Evolutionary conservation across 2,113 vertebrate species (phyloP), one percentile per base, ranked within the genome.

Genomic region (Anguilla japonica): DNA sequence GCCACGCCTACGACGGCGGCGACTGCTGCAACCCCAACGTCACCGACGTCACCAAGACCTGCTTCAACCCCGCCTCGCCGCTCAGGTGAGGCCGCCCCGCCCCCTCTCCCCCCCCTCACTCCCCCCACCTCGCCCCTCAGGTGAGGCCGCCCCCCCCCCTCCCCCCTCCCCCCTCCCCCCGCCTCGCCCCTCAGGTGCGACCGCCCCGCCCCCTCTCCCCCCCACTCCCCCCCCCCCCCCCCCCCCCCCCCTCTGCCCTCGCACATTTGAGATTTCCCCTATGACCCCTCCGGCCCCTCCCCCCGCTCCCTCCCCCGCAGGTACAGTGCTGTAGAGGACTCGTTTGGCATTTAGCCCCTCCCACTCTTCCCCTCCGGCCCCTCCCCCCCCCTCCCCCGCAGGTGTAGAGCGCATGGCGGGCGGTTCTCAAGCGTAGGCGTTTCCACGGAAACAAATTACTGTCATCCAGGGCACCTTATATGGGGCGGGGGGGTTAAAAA

Each of bases 11-110:
- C 0, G 98, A 99, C 82, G 96, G 95, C 0, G 98, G 98, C 2
- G 98, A 99, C 87, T 99, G 98, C 94, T 99, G 98, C 90, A 97
- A 99, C 91, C 98, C 98, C 0, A 96, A 96, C 53, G 95, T 99
- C 92, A 99, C 98, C 0, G 97, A 99, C n/a, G 98, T 99, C 94
- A 98, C 98, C 89, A 98, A 97, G 95, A 99, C 98, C 0, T 99
- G 98, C 94, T 99, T 99, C 92, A 97, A 99, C 88, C 98, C 97
- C 0, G 96, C 97, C 75, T 99, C 98, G 89, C 96, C 96, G 29
- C 91, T 98, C 97, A 99, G 98, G 98, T 99, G 97, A 96, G 94
- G 75, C 16, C 41, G 43, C 56, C 83, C 56, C 41, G 8, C 71
- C 16, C 22, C 60, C 20, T 26, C 56, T 1, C 34, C 1, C 34